Evolutionary conservation across 2,113 vertebrate genomes (phyloP), one percentile per base, ranked within the genome.

Genomic region (Lucifuga dentata): DNA sequence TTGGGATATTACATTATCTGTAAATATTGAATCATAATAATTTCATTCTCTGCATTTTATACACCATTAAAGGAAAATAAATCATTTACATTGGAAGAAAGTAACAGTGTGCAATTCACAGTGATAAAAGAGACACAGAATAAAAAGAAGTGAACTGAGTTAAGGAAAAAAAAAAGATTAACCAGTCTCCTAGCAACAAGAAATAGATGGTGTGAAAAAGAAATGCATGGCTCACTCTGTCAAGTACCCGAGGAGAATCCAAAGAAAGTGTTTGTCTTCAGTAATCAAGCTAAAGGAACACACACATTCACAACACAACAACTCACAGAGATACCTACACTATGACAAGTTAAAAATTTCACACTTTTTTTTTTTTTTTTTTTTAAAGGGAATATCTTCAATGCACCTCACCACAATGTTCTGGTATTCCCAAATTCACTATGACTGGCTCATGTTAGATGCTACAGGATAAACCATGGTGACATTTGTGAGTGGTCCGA

Each of bases 161-260:
- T 33, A 63, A 73, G 45, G 45, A 64, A 76, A 84, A 56, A 29
- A 68, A 39, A 62, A 86, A 64, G 41, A 86, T 62, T 74, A 76
- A 80, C 43, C 62, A 64, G 88, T 88, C 63, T 84, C 88, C 78
- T 87, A 87, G 90, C 87, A 90, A 91, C 88, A 73, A 73, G 73
- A 74, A 29, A 80, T 12, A 69, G 80, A 85, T 69, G 36, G 61
- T 69, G 74, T 62, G 55, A 80, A 83, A 76, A 72, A 76, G 46
- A 80, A 83, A 84, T 74, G 78, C 59, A 81, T 35, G 65, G 73
- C 68, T 76, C 63, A 75, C 73, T 68, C 76, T 64, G 78, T 85
- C 80, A 77, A 78, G 49, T 59, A 74, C 76, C 60, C 5, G 57
- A 80, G 65, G 73, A 85, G 75, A 77, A 32, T 73, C 43, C 39